phyloP scores from a whole-genome alignment of 2,888 invertebrate species.

The Listrodromus nycthemerus region DNA sequence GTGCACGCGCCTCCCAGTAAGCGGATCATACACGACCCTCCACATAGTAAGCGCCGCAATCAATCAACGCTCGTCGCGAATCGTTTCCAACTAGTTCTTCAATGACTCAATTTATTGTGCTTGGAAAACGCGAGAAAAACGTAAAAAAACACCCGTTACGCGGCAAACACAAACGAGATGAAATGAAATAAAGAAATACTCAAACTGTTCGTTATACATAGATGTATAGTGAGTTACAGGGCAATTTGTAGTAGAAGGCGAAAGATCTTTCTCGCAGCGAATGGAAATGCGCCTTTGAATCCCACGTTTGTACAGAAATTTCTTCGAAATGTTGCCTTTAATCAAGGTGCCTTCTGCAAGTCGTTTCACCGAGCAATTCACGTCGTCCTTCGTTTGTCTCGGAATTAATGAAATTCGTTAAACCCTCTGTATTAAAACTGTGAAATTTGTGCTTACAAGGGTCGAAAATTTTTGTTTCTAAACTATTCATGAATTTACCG shows the following conservation, averaged over 20 bases:
- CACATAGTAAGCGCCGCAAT: too few relatives aligned
- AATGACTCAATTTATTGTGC: too few relatives aligned
- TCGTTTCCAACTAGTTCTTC: too few relatives aligned
- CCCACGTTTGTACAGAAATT: constrained; percentile 17
- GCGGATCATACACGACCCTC: too few relatives aligned
- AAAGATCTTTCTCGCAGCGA: constrained; percentile 12
- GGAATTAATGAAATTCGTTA: constrained; percentile 8
- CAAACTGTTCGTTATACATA: background rate
- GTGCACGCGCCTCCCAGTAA: too few relatives aligned
- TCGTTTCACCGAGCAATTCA: constrained; percentile 17
- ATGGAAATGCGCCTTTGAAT: constrained; percentile 3
- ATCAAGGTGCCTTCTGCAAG: constrained; percentile 18
- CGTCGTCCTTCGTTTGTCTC: background rate
- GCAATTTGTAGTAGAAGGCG: background rate
- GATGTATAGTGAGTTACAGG: background rate
- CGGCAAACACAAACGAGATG: background rate
- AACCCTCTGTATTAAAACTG: background rate
- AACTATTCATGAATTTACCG: background rate
- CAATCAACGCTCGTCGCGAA: too few relatives aligned
- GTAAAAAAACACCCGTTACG: too few relatives aligned
- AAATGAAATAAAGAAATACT: background rate
- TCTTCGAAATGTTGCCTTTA: constrained; percentile 24
- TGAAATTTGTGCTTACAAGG: background rate
- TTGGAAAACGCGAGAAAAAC: too few relatives aligned
- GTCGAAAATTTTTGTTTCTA: background rate